Percentiles rank a stretch among this genome's conserved stretches.
These are phyloP conservation scores for Paracanthobrama guichenoti DNA, from an alignment of 2,113 vertebrate genomes.

Conservation along the genomic window DNA sequence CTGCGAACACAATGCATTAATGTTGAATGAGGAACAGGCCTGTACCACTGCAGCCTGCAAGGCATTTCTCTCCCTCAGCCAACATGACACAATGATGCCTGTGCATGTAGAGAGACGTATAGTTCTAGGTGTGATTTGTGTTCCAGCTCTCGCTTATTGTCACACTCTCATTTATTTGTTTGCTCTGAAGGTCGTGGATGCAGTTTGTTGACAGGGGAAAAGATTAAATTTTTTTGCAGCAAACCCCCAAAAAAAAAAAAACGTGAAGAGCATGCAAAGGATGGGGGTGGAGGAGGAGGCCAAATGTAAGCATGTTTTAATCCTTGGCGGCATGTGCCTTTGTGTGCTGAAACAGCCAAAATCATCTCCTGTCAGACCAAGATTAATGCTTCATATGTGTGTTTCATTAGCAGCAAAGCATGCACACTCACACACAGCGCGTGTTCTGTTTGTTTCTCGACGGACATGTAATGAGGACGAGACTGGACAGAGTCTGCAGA, in stretches of 20 bases:
- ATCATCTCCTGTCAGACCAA: slow-evolving; percentile 37
- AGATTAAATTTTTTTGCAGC: slow-evolving; percentile 26
- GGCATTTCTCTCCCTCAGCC: slow-evolving; percentile 23
- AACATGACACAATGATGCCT: slow-evolving; percentile 37
- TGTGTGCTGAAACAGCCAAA: slow-evolving; percentile 48
- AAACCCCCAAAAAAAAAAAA: slow-evolving; percentile 1
- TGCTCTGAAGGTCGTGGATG: slow-evolving; percentile 34
- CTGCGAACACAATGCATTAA: slow-evolving; percentile 22
- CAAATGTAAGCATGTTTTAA: slow-evolving; percentile 24
- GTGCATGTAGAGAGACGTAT: background rate
- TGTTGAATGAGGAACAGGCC: slow-evolving; percentile 21
- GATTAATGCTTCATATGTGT: slow-evolving; percentile 46
- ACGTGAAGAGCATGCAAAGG: background rate
- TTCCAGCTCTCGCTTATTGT: slow-evolving; percentile 10
- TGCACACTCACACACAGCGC: background rate
- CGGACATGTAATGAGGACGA: background rate
- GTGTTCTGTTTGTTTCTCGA: background rate
- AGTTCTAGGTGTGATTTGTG: slow-evolving; percentile 35
- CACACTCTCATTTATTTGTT: slow-evolving; percentile 22
- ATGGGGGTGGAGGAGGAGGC: background rate
- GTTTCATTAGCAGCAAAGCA: slow-evolving; percentile 28
- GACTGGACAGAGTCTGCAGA: background rate
- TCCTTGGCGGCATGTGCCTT: slow-evolving; percentile 19
- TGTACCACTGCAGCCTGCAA: background rate
- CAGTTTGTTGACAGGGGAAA: slow-evolving; percentile 17